These are phyloP conservation scores for Zoanthus sociatus DNA, from an alignment of 92 coral and sea anemone species.

Conservation along the genomic window DNA sequence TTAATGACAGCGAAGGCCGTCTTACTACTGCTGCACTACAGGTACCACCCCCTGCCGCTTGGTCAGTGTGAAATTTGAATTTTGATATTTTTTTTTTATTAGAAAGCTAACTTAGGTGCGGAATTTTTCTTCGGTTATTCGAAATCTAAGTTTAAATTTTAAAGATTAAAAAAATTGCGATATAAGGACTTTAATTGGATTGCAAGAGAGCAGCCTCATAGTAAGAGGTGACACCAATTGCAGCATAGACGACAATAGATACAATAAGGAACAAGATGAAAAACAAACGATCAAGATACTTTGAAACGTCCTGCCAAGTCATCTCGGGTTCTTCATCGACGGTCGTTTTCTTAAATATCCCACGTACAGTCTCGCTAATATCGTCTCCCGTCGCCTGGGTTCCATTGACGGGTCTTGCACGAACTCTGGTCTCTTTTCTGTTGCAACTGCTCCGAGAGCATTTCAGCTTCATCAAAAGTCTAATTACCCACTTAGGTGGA, in stretches of 20 bases:
- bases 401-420: background rate
- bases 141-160: too few species aligned
- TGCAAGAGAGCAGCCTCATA: background rate
- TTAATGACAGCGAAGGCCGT: too few species aligned
- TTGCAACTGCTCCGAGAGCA: background rate
- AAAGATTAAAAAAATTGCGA: too few species aligned
- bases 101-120: too few species aligned
- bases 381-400: background rate
- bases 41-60: too few species aligned
- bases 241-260: background rate
- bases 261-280: conserved; percentile 11
- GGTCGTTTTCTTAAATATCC: background rate
- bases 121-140: too few species aligned
- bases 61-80: too few species aligned
- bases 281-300: conserved; percentile 16
- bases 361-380: background rate
- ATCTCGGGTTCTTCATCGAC: conserved; percentile 2
- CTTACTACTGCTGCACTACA: too few species aligned
- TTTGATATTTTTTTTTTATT: too few species aligned
- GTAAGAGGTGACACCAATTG: conserved; percentile 8
- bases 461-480: background rate
- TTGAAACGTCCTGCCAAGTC: conserved; percentile 7
- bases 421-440: background rate
- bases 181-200: too few species aligned
- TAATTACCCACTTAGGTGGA: conserved; percentile 8